Conservation (phyloP, 2,113 vertebrate species). For the Plecturocebus donacophilus region DNA sequence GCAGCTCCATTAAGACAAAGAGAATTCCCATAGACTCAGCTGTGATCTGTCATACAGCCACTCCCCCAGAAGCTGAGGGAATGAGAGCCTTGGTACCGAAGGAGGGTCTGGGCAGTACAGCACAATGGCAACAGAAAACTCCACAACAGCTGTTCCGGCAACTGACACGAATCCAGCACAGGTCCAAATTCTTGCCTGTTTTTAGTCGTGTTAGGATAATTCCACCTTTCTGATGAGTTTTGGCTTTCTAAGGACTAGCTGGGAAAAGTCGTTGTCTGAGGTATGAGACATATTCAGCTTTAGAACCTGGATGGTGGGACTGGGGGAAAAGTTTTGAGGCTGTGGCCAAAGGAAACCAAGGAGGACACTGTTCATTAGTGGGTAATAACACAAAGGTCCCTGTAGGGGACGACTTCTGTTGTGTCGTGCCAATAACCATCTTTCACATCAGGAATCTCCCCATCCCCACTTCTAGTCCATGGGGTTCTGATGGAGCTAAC, state of each 20-base stretch:
- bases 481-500: not conserved
- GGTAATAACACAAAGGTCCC: not conserved
- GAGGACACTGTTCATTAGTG: not conserved
- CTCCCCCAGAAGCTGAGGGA: not conserved
- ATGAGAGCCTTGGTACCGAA: not conserved
- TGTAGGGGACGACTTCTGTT: not conserved
- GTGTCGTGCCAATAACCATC: not conserved
- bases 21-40: not conserved
- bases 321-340: not conserved
- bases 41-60: not conserved
- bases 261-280: not conserved
- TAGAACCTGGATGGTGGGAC: not conserved
- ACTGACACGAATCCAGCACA: not conserved
- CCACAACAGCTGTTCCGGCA: not conserved
- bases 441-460: not conserved
- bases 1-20: not conserved
- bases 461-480: not conserved
- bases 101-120: not conserved
- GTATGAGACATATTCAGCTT: not conserved
- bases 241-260: not conserved
- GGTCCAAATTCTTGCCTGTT: not conserved
- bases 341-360: not conserved
- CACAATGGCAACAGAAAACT: not conserved
- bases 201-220: not conserved
- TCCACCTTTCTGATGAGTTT: not conserved